Conservation (phyloP, 2,797 vertebrate genomes). For the Spinus pinus region DNA sequence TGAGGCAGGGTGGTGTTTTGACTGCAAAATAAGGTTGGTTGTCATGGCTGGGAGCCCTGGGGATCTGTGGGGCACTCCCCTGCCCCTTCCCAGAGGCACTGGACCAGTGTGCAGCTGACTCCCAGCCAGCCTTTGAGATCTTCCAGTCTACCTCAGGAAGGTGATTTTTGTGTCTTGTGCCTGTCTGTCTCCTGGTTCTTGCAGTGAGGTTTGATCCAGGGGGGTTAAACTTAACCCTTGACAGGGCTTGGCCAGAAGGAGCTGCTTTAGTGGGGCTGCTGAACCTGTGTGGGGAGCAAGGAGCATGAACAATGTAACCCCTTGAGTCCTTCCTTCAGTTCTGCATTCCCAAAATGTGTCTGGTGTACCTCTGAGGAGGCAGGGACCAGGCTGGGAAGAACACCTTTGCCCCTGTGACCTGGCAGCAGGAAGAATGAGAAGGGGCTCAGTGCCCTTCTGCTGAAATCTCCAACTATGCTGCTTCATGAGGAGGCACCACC, state of each 20-base stretch:
- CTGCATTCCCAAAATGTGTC: neutral
- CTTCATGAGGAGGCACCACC: neutral
- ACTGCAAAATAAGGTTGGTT: neutral
- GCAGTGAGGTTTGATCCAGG: neutral
- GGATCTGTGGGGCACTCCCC: neutral
- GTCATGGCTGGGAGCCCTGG: neutral
- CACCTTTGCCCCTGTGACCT: neutral
- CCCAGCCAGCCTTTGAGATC: neutral
- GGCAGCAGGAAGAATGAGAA: neutral
- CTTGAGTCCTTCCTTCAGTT: neutral
- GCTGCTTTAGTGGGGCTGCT: neutral
- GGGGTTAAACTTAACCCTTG: neutral
- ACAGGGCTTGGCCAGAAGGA: neutral
- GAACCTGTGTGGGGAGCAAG: neutral
- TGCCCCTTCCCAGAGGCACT: neutral
- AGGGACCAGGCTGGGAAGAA: neutral
- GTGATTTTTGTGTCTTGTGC: neutral
- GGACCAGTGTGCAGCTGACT: neutral
- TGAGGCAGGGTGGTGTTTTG: neutral
- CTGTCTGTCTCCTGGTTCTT: neutral
- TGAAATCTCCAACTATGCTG: accelerated
- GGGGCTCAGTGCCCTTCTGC: neutral
- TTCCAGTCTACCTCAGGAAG: neutral
- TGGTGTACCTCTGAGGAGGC: neutral
- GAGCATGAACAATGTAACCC: neutral